These are phyloP conservation scores for Scolopax bukidnonensis DNA, from an alignment of 2,797 vertebrate species.

Conservation along the genomic window DNA sequence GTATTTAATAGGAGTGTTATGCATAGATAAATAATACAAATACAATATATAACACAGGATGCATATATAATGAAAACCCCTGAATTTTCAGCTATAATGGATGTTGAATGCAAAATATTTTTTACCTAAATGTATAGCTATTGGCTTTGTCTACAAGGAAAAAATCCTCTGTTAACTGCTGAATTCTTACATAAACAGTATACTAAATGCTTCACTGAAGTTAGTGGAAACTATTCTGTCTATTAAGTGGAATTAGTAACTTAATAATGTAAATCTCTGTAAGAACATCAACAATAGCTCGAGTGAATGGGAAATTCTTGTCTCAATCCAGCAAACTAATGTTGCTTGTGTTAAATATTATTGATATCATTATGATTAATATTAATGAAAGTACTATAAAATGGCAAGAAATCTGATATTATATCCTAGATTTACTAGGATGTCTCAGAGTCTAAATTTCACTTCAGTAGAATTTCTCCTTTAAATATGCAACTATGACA, in stretches of 20 bases:
- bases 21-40: not conserved
- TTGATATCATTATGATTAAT: not conserved
- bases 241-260: not conserved
- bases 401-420: not conserved
- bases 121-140: not conserved
- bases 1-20: not conserved
- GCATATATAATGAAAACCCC: fast-evolving
- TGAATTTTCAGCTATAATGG: not conserved
- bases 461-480: not conserved
- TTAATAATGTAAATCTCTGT: not conserved
- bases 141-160: not conserved
- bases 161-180: not conserved
- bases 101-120: not conserved
- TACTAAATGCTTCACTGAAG: not conserved
- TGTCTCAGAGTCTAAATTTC: not conserved
- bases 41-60: not conserved
- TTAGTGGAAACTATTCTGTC: not conserved
- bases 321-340: not conserved
- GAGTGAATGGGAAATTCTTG: not conserved
- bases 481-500: not conserved
- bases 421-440: not conserved
- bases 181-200: not conserved
- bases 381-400: not conserved
- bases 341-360: not conserved
- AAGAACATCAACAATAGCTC: not conserved